Evolutionary conservation across 2,888 invertebrate species (phyloP).

Genomic region (Stegana nigrithorax): DNA sequence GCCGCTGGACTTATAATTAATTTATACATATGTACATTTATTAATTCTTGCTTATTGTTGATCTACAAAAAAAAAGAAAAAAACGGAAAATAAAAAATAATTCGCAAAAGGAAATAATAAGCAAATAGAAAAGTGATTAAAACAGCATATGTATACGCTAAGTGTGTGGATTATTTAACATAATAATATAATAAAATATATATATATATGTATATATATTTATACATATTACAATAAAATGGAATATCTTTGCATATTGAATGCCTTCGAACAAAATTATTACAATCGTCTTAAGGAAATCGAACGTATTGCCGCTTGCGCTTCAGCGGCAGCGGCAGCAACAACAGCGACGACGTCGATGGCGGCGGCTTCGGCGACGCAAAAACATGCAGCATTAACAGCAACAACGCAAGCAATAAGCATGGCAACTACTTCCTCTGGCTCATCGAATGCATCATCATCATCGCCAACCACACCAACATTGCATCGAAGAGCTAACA

Average conservation of each 20-base stretch:
- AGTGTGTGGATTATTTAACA: too few species aligned
- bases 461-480: slow-evolving; percentile 16
- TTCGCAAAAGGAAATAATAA: too few species aligned
- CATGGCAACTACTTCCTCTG: too few species aligned
- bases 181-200: background rate
- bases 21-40: too few species aligned
- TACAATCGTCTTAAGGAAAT: slow-evolving; percentile 61
- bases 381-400: slow-evolving; percentile 1
- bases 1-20: too few species aligned
- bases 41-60: too few species aligned
- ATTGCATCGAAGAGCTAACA: background rate
- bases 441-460: background rate
- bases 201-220: background rate
- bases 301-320: slow-evolving; percentile 48
- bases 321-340: slow-evolving; percentile 21
- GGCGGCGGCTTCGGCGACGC: slow-evolving; percentile 20
- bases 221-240: slow-evolving; percentile 34
- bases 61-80: slow-evolving; percentile 13
- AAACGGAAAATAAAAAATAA: slow-evolving; percentile 16
- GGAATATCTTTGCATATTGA: slow-evolving; percentile 65
- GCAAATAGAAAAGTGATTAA: too few species aligned
- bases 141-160: too few species aligned
- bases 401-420: too few species aligned
- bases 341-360: slow-evolving; percentile 27
- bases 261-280: slow-evolving; percentile 64